Base-by-base conservation (phyloP, 1,140 invertebrate genomes). In the Pissodes strobi region DNA sequence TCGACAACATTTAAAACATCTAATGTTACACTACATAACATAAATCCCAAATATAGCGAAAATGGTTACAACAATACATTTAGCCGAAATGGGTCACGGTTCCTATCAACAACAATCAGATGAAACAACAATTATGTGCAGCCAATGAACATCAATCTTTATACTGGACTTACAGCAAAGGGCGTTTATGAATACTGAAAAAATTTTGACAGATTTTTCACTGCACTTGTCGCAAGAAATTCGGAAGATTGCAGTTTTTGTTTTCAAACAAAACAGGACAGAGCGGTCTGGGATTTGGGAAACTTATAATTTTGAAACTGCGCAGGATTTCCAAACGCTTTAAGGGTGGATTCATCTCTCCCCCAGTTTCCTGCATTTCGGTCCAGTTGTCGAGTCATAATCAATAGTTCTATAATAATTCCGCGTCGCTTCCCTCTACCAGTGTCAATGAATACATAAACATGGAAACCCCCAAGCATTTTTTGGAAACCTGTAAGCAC, bases 51-150 rank as follows among this genome's bases (percentile, higher is more conserved):
- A 66, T 60, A 69, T 46, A 69, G 59, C 61, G 38, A 60, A 64
- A 55, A 56, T 63, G 49, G 37, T 64, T 60, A 66, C 57, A 69
- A 45, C 55, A 55, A 64, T 56, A 68, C 62, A 67, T 63, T 64
- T 22, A 68, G 19, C 55, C 2, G 13, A n/a, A 25, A 68, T 37
- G 23, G 30, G 53, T 25, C 61, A 56, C 52, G 45, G 34, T 58
- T 51, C 46, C 55, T 65, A 65, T 52, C 34, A 65, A 65, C 46
- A 65, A 65, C 63, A 65, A 48, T 22, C 55, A 72, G 72, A 69
- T 71, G 67, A 71, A 66, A 72, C 70, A 67, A 73, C 72, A 73
- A 71, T 66, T 67, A 72, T 72, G 70, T 74, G 72, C 72, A 74
- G 70, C 68, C 70, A 67, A 72, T 66, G 58, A 59, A 72, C 65